phyloP scores from a whole-genome alignment of 1,140 invertebrate species.

The Drosophila novamexicana region DNA sequence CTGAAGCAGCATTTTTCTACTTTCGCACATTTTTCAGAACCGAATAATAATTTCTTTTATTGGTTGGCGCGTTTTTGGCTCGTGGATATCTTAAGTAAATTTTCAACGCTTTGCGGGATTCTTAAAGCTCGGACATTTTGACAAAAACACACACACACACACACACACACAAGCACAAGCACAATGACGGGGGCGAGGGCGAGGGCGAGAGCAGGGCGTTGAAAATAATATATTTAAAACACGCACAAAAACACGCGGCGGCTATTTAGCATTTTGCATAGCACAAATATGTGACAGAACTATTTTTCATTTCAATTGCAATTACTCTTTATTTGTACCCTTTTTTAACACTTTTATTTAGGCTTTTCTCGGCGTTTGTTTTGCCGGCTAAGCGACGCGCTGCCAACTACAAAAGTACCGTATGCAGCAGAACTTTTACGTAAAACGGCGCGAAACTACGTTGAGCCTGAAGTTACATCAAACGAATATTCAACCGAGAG shows the following conservation, averaged over 20 bases:
- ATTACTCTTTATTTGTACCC: slow-evolving; percentile 8
- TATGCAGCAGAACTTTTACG: slow-evolving; percentile 46
- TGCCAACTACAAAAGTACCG: slow-evolving; percentile 26
- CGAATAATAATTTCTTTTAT: slow-evolving; percentile 1
- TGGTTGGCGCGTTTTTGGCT: slow-evolving; percentile 14
- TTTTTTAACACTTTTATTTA: slow-evolving; percentile 1
- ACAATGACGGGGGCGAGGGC: background rate
- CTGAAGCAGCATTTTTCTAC: slow-evolving; percentile 8
- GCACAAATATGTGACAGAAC: background rate
- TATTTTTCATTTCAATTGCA: slow-evolving; percentile 19
- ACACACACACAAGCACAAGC: slow-evolving; percentile 11
- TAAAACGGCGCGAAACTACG: slow-evolving; percentile 59
- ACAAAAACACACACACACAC: slow-evolving; percentile 9
- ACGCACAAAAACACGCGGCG: background rate
- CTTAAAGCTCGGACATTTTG: slow-evolving; percentile 39
- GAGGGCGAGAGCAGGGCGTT: no score
- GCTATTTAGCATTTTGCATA: slow-evolving; percentile 22
- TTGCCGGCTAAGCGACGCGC: slow-evolving; percentile 32
- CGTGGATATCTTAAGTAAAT: slow-evolving; percentile 15
- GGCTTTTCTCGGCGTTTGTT: slow-evolving; percentile 24
- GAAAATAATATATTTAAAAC: slow-evolving; percentile 9
- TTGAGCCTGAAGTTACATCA: background rate
- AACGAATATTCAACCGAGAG: slow-evolving; percentile 52
- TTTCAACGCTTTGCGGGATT: slow-evolving; percentile 15
- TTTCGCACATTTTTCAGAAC: slow-evolving; percentile 21